phyloP scores from a whole-genome alignment of 1,140 invertebrate species.

The Drosophila nikananu region DNA sequence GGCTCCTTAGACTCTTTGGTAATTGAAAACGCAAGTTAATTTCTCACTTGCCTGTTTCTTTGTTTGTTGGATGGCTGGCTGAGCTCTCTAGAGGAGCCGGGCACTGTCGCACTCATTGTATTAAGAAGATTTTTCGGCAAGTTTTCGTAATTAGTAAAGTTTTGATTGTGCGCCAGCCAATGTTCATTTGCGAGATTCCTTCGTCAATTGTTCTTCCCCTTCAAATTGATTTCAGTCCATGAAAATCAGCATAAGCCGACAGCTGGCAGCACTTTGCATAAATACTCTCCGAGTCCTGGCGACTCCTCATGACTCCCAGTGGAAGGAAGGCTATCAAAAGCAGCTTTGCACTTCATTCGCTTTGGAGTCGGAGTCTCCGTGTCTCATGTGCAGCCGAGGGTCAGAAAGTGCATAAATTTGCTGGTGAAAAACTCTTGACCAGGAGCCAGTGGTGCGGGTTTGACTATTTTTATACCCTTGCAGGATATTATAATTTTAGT shows the following conservation, averaged over 20 bases:
- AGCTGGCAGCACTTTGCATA: conserved; percentile 74
- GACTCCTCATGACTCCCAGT: conserved; percentile 25
- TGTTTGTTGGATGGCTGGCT: conserved; percentile 30
- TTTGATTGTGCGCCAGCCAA: conserved; percentile 70
- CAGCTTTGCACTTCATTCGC: conserved; percentile 74
- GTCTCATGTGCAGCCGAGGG: conserved; percentile 45
- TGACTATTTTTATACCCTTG: no score
- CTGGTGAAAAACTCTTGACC: conserved; percentile 14
- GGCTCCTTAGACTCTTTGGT: conserved; percentile 52
- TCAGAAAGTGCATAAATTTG: conserved; percentile 74
- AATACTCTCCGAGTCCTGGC: conserved; percentile 33
- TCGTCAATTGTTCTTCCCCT: conserved; percentile 10
- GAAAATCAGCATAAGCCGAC: conserved; percentile 73
- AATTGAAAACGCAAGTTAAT: conserved; percentile 84
- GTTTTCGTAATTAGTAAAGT: conserved; percentile 83
- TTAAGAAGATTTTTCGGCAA: conserved; percentile 81
- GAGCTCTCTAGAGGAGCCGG: background rate
- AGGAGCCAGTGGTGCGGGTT: background rate
- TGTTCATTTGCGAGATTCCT: conserved; percentile 60
- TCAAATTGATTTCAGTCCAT: conserved; percentile 70
- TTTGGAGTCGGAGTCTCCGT: conserved; percentile 11
- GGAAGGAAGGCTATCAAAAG: conserved; percentile 57
- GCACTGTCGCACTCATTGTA: conserved; percentile 74
- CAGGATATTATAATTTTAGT: no score
- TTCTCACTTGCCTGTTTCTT: conserved; percentile 69